A percentile compares a stretch with the other conserved stretches of the same genome.
Conservation (phyloP, 2,888 invertebrate species). For the Tetranychus truncatus region DNA sequence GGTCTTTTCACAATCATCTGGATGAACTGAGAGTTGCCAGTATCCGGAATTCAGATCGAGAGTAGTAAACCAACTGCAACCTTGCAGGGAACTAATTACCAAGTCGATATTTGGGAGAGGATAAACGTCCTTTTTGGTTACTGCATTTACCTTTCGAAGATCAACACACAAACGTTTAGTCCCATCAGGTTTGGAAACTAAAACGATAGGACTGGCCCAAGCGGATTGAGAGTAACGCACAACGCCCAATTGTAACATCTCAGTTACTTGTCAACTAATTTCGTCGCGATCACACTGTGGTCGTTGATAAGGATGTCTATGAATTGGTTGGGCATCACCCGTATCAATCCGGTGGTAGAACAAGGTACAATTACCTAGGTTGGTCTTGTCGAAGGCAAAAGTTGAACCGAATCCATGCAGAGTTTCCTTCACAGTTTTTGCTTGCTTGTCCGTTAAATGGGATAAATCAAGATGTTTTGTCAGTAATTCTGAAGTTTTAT, state of each 20-base stretch:
- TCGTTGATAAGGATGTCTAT: neutral
- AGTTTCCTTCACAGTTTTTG: too few species aligned
- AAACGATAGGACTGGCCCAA: slow-evolving; percentile 13
- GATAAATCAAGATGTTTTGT: too few species aligned
- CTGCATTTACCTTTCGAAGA: slow-evolving; percentile 6
- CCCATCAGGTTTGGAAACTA: slow-evolving; percentile 12
- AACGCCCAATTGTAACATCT: neutral
- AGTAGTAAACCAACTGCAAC: neutral
- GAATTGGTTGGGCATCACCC: too few species aligned
- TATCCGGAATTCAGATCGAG: slow-evolving; percentile 15
- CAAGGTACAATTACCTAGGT: too few species aligned
- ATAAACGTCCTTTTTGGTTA: slow-evolving; percentile 12
- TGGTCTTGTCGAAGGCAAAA: too few species aligned
- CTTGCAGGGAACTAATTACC: neutral
- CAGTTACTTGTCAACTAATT: neutral
- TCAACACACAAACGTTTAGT: slow-evolving; percentile 12
- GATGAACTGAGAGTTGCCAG: slow-evolving; percentile 6
- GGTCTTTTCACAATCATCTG: neutral
- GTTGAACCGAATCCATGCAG: too few species aligned
- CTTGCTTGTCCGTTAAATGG: too few species aligned
- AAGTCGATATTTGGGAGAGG: slow-evolving; percentile 5
- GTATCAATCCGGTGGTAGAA: too few species aligned
- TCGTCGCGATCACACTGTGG: neutral
- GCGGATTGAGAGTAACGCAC: neutral
- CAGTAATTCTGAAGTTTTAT: too few species aligned